A percentile compares a stretch with the other conserved stretches of the same genome.
These are phyloP conservation scores for Chaetogeoica ovagalla DNA, from an alignment of 2,888 invertebrate species.

Conservation along the genomic window DNA sequence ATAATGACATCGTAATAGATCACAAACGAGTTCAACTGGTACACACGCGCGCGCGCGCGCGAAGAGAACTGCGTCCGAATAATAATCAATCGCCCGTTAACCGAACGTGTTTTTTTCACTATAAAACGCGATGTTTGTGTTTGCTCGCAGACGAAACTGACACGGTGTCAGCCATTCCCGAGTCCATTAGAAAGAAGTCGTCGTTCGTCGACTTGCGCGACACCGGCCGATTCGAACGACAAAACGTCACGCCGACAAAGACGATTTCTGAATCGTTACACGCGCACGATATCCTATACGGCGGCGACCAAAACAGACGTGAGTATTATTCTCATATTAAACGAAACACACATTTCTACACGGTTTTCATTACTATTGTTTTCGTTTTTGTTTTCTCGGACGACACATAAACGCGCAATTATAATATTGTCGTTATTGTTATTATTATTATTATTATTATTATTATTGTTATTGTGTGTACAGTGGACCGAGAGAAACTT, in stretches of 20 bases:
- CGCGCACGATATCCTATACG: constrained; percentile 66
- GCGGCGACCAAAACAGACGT: constrained; percentile 58
- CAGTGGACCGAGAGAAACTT: constrained; percentile 53
- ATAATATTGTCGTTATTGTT: too few relatives aligned
- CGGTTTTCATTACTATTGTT: not conserved
- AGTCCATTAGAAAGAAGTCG: constrained; percentile 28
- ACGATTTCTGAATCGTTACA: constrained; percentile 64
- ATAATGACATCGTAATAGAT: too few relatives aligned
- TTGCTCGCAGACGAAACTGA: constrained; percentile 31
- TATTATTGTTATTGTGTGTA: not conserved
- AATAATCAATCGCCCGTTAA: too few relatives aligned
- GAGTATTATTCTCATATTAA: not conserved
- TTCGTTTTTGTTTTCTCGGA: not conserved
- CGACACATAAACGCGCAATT: not conserved
- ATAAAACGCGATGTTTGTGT: not conserved
- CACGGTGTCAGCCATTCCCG: constrained; percentile 18
- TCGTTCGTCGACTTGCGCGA: constrained; percentile 14
- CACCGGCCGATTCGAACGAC: constrained; percentile 59
- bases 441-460: constrained; percentile 8
- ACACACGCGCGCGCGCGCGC: too few relatives aligned
- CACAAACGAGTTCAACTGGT: too few relatives aligned
- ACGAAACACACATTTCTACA: not conserved
- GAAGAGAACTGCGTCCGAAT: too few relatives aligned
- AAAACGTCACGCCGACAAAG: constrained; percentile 66
- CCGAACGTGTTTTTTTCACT: too few relatives aligned